Conservation (phyloP, 2,797 vertebrate genomes). For the Periparus ater region DNA sequence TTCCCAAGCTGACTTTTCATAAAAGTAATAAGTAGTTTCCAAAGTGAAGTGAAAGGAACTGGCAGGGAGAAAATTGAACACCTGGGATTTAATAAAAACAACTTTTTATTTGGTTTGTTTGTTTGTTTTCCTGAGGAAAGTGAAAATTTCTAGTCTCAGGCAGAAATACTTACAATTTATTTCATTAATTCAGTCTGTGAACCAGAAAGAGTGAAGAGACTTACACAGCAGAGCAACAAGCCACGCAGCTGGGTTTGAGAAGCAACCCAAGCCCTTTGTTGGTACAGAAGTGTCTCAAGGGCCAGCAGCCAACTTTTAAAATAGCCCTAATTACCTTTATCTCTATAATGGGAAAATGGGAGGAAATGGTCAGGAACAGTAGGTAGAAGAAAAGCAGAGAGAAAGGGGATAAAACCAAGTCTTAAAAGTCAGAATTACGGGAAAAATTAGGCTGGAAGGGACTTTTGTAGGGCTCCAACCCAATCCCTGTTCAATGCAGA, state of each 20-base stretch:
- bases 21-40: background rate
- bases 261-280: background rate
- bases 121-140: background rate
- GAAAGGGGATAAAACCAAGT: accelerated
- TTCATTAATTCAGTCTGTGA: background rate
- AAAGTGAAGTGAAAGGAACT: background rate
- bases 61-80: background rate
- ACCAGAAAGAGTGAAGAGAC: background rate
- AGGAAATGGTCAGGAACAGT: background rate
- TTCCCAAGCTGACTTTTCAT: slow-evolving; percentile 25
- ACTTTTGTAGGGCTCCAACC: background rate
- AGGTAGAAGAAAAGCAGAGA: background rate
- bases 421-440: background rate
- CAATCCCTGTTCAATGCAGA: background rate
- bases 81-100: background rate
- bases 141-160: background rate
- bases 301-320: background rate
- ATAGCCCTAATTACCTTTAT: background rate
- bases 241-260: background rate
- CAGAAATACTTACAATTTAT: background rate
- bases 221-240: background rate
- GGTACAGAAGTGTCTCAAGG: background rate
- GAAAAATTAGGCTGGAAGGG: background rate
- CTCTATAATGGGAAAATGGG: background rate
- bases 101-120: background rate